Conservation (phyloP, 2,888 invertebrate species). For the Ganaspis brasiliensis region DNA sequence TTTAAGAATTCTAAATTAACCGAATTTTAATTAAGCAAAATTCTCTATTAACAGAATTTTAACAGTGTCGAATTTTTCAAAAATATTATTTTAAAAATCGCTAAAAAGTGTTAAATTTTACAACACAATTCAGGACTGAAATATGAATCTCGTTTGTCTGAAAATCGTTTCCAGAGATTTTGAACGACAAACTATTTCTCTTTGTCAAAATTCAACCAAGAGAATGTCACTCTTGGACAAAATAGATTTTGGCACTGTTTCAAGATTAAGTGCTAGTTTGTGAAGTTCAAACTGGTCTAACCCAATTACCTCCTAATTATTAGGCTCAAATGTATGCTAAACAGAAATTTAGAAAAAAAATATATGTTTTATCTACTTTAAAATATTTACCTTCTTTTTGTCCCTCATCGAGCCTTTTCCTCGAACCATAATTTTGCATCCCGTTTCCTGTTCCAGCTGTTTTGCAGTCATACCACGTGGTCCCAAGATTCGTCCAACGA, state of each 20-base stretch:
- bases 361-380: too few species aligned
- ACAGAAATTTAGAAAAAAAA: neutral
- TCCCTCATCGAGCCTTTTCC: slow-evolving; percentile 99
- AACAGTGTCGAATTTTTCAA: too few species aligned
- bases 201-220: neutral
- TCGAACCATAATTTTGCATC: slow-evolving; percentile 99
- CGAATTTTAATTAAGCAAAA: too few species aligned
- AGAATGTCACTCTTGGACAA: slow-evolving; percentile 47
- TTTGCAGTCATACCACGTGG: slow-evolving; percentile 99
- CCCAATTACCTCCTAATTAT: slow-evolving; percentile 52
- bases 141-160: too few species aligned
- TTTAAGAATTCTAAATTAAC: too few species aligned
- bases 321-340: neutral
- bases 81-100: too few species aligned
- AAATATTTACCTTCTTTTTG: slow-evolving; percentile 98
- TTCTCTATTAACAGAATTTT: too few species aligned
- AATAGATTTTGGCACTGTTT: slow-evolving; percentile 59
- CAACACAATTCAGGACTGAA: too few species aligned
- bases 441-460: slow-evolving; percentile 99
- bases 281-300: slow-evolving; percentile 55
- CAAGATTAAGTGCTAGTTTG: slow-evolving; percentile 59
- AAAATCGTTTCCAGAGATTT: neutral
- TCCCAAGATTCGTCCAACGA: slow-evolving; percentile 99
- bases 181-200: neutral
- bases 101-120: too few species aligned